These are phyloP conservation scores for Tethya wilhelma DNA, from an alignment of 37 sponge, comb jelly and placozoan species.

Conservation along the genomic window DNA sequence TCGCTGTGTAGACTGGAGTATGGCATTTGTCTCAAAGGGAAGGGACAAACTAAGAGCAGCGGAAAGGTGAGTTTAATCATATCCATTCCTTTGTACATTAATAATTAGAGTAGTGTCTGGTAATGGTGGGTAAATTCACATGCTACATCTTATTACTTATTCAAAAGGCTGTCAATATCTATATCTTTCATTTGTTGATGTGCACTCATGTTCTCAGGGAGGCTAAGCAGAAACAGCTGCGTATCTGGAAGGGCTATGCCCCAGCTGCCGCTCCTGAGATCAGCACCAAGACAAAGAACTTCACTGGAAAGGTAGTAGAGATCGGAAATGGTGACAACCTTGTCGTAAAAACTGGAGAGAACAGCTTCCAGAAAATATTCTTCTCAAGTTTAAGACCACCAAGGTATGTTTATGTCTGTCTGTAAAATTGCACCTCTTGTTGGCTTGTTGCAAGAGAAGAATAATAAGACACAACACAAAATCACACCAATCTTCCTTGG, in stretches of 20 bases:
- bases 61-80: constrained; percentile 60
- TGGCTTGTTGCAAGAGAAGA: not conserved
- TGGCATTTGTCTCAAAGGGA: constrained; percentile 74
- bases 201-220: constrained; percentile 19
- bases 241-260: constrained; percentile 78
- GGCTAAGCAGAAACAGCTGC: constrained; percentile 71
- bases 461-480: not conserved
- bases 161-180: not conserved
- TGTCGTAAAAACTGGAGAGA: constrained; percentile 72
- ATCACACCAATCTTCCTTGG: not conserved
- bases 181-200: not conserved
- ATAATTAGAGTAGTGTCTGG: no score
- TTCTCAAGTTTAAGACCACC: constrained; percentile 94
- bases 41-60: constrained; percentile 85
- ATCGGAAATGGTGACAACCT: constrained; percentile 92
- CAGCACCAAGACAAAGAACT: constrained; percentile 48
- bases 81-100: not conserved
- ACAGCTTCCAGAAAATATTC: constrained; percentile 81
- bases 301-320: constrained; percentile 84
- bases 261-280: constrained; percentile 18
- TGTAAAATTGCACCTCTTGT: not conserved
- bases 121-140: no score
- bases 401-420: constrained; percentile 34
- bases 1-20: constrained; percentile 97
- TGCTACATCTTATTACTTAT: no score